Evolutionary conservation across 2,888 invertebrate species (phyloP).

Genomic region (Andrena hattorfiana): DNA sequence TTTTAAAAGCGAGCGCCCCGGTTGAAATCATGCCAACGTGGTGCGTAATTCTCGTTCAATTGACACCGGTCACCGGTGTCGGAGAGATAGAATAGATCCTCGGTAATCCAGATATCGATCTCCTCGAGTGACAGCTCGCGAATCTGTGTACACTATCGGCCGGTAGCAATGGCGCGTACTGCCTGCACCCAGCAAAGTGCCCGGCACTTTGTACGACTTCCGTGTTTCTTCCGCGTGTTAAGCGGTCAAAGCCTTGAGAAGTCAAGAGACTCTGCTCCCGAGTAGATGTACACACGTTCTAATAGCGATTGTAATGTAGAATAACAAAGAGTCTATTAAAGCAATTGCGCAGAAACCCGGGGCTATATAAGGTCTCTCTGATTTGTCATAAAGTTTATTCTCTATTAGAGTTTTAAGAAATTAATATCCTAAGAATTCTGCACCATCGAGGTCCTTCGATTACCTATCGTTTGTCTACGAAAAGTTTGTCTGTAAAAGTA

Average conservation of each 20-base stretch:
- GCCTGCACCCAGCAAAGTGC: conserved; percentile 51
- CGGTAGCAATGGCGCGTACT: conserved; percentile 23
- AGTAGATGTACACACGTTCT: neutral
- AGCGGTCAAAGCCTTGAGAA: conserved; percentile 54
- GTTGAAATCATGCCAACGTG: neutral
- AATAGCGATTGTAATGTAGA: neutral
- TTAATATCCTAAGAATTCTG: neutral
- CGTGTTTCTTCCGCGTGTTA: conserved; percentile 35
- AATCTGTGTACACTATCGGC: neutral
- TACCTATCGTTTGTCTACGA: neutral
- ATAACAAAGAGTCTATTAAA: too few relatives aligned
- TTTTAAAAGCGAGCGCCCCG: neutral
- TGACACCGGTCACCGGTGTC: neutral
- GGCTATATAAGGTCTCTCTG: too few relatives aligned
- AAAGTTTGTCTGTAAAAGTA: neutral
- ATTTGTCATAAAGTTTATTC: too few relatives aligned
- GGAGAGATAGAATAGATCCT: neutral
- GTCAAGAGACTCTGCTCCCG: conserved; percentile 35
- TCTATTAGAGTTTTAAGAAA: neutral
- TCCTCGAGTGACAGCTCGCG: conserved; percentile 11
- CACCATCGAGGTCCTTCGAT: neutral
- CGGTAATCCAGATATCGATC: conserved; percentile 1
- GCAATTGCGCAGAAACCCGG: too few relatives aligned
- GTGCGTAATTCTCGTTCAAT: neutral
- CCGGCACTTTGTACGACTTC: conserved; percentile 46